phyloP scores from a whole-genome alignment of 2,888 invertebrate species.

The Trachelus iudaicus region DNA sequence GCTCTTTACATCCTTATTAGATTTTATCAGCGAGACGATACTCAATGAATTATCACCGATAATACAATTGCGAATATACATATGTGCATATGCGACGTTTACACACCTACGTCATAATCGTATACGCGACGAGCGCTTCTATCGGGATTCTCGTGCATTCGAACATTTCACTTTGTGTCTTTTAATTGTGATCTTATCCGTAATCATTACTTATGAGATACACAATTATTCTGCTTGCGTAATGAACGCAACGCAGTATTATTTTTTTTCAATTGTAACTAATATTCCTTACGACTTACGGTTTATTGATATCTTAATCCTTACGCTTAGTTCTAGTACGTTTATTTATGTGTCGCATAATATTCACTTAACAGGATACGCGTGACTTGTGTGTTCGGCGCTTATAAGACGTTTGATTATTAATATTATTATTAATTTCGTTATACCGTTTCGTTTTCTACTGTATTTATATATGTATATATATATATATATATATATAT shows the following conservation, averaged over 20 bases:
- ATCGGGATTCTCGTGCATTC: slow-evolving; percentile 23
- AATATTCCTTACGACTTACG: slow-evolving; percentile 8
- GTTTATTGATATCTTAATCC: slow-evolving; percentile 9
- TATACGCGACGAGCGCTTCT: not conserved
- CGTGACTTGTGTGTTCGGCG: not conserved
- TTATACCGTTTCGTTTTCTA: not conserved
- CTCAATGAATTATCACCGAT: not conserved
- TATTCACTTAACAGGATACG: not conserved
- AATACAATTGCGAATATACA: not conserved
- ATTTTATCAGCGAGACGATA: not conserved
- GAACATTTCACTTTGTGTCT: slow-evolving; percentile 48
- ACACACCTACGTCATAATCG: not conserved
- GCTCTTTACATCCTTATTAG: not conserved
- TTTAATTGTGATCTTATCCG: slow-evolving; percentile 10
- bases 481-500: not conserved
- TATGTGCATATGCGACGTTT: not conserved
- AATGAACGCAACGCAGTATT: not conserved
- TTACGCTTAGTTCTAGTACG: slow-evolving; percentile 17
- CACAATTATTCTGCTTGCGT: not conserved
- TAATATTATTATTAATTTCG: not conserved
- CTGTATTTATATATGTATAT: not conserved
- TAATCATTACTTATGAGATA: not conserved
- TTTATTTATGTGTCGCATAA: not conserved
- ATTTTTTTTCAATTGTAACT: not conserved
- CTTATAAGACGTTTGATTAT: not conserved